phyloP scores from a whole-genome alignment of 2,113 vertebrate genomes.

The Protomyctophum bolini region DNA sequence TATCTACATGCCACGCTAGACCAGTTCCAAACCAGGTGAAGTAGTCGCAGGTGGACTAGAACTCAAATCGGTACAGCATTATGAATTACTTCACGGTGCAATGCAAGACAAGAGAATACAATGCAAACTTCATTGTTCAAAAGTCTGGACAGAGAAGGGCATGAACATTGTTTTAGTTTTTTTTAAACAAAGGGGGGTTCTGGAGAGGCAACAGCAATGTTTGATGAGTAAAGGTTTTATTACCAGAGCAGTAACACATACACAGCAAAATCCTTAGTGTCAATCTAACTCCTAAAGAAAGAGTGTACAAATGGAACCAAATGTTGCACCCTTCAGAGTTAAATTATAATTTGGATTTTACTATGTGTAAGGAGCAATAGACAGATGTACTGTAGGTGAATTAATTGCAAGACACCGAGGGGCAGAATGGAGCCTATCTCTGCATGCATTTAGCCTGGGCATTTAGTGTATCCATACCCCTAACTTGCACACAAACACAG shows the following conservation, averaged over 20 bases:
- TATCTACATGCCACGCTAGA: constrained; percentile 13
- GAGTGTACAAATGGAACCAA: too few species aligned
- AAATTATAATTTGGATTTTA: too few species aligned
- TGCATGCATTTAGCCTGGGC: background rate
- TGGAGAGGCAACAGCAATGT: too few species aligned
- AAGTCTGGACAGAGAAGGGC: background rate
- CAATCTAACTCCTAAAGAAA: too few species aligned
- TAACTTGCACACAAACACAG: too few species aligned
- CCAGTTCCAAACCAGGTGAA: constrained; percentile 7
- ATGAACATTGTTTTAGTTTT: background rate
- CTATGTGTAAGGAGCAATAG: background rate
- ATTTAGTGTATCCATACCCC: too few species aligned
- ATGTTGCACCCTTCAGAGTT: too few species aligned
- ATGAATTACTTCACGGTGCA: constrained; percentile 13
- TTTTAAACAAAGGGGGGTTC: background rate
- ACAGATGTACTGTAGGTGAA: background rate
- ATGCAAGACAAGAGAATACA: constrained; percentile 1
- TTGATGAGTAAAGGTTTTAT: too few species aligned
- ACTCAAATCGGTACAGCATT: constrained; percentile 1
- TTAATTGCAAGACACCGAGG: too few species aligned
- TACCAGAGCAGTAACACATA: too few species aligned
- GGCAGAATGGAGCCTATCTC: constrained; percentile 32
- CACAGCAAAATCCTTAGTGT: too few species aligned
- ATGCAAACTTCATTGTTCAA: background rate
- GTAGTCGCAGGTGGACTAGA: background rate